These are phyloP conservation scores for Columba janthina DNA, from an alignment of 2,113 vertebrate species.

Conservation along the genomic window DNA sequence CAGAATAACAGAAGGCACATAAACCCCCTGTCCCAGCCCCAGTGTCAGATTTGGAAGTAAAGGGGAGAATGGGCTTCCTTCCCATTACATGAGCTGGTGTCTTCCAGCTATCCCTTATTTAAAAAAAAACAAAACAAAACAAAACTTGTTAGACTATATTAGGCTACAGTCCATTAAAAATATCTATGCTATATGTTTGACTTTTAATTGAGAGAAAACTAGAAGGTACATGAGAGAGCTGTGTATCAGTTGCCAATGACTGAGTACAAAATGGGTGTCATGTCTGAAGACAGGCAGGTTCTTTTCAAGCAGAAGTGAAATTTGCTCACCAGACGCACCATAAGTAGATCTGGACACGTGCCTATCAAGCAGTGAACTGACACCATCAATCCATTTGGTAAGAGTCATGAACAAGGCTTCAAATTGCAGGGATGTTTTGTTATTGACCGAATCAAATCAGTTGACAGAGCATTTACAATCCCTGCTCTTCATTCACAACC, in stretches of 20 bases:
- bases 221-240: neutral
- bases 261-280: neutral
- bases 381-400: neutral
- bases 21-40: neutral
- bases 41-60: neutral
- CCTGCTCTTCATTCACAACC: neutral
- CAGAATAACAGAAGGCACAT: neutral
- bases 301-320: neutral
- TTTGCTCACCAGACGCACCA: neutral
- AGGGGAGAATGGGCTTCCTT: neutral
- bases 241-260: neutral
- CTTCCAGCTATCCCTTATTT: neutral
- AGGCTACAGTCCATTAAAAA: neutral
- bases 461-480: neutral
- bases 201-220: neutral
- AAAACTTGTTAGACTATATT: neutral
- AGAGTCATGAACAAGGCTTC: neutral
- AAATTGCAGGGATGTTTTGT: neutral
- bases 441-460: fast-evolving
- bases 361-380: neutral
- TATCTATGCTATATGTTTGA: neutral
- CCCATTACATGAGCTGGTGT: neutral
- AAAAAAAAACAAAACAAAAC: neutral
- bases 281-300: neutral
- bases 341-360: neutral